Base-by-base conservation (phyloP, 2,113 vertebrate genomes). In the Struthidea cinerea region DNA sequence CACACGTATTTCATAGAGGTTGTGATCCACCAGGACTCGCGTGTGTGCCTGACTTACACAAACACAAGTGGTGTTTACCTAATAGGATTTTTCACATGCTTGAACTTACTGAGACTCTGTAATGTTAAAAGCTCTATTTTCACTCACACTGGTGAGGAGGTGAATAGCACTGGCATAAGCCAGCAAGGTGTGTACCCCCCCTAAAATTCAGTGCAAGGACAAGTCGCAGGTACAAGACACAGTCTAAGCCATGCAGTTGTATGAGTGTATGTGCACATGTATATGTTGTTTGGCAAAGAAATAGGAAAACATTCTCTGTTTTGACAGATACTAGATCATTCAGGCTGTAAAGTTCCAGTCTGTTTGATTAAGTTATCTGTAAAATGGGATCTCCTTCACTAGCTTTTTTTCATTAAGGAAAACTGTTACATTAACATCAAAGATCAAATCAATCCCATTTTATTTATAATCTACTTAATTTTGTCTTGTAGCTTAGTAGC, bases 171-270 rank as follows among this genome's bases (percentile, higher is more conserved):
- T 0, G 2, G 41, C 37, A 85, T 44, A 64, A 77, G 63, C 52
- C 74, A 67, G 39, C 56, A 11, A 0, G 10, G 11, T 26, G 30
- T 12, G 4, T 55, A 20, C 4, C 21, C 11, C 16, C 12, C 2
- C 4, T 7, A 30, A 78, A 95, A 73, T 13, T 75, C 61, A 57
- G 26, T 44, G 20, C 22, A 15, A 78, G n/a, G 56, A 71, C 22
- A 23, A 37, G 57, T 52, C 33, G 42, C 24, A 23, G 23, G 28
- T 52, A 28, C 41, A 21, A 77, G 20, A 33, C 3, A 2, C 3
- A 16, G 15, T 56, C 30, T 74, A 35, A 75, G 17, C 11, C 3
- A 3, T 50, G 46, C 42, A 35, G 47, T 12, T 81, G 13, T 77
- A 8, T 52, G n/a, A 50, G 12, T 22, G 19, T 20, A 1, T 16